Evolutionary conservation across 1,140 invertebrate species (phyloP), one percentile per base, ranked within the genome.

Genomic region (Apis florea): DNA sequence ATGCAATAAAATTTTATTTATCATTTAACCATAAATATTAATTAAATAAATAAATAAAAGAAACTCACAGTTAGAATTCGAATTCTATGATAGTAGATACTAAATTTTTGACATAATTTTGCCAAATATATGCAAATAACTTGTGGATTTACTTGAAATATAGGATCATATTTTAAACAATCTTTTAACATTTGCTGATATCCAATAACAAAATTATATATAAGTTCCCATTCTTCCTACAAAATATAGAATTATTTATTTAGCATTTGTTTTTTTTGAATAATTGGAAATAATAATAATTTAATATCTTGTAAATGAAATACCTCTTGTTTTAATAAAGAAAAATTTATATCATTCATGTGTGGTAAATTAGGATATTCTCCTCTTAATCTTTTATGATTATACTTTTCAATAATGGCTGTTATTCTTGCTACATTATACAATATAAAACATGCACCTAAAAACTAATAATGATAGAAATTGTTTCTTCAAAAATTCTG

Each of bases 181-280:
- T 90, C 93, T n/a, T 93, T 92, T 53, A 97, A 83, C 1, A 96
- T 78, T 56, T 94, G 88, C n/a, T 95, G 95, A 90, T 95, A 95
- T 61, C 93, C 92, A 40, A 96, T 87, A 64, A 97, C 94, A 81
- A 95, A 96, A 75, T 95, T 95, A 88, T 94, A 96, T 63, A 96
- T 90, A 9, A 97, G 86, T 79, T 94, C 93, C 96, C 96, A 97
- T 93, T 97, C 96, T 83, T 96, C 96, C 96, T 96, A 71, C 61
- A 77, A 73, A 82, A 54, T 59, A 77, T 40, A 78, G 19, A 26
- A 40, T 47, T 83, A 0, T 63, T 71, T 21, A n/a, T 17, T 54
- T 4, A 69, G 21, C 1, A 72, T n/a, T 47, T 21, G n/a, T 61
- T 21, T 2, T 24, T 15, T 19, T 19, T 24, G 11, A 15, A n/a